Evolutionary conservation across 1,140 invertebrate genomes (phyloP), one percentile per base, ranked within the genome.

Genomic region (Asobara japonica): DNA sequence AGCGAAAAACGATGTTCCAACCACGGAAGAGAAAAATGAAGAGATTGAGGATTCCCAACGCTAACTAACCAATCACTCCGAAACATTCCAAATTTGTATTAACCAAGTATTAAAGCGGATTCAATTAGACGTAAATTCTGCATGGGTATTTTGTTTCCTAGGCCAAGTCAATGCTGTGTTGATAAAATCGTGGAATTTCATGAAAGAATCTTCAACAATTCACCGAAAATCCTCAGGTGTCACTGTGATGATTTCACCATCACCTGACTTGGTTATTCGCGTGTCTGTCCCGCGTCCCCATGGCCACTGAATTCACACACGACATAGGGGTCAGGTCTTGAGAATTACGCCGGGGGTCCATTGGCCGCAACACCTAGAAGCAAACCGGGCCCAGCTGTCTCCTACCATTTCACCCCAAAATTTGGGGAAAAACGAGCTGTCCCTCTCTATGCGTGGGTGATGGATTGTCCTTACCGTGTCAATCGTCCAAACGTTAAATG

Each of bases 391-490:
- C 64, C 64, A 66, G 33, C 41, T 66, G 33, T 66, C 11, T 36
- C 33, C 33, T 3, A 31, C 25, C 29, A 20, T 20, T 29, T 33
- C 30, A 27, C 27, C 38, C 25, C 20, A 27, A 20, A 65, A 38
- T n/a, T n/a, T 20, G 11, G 33, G 25, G 22, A 38, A 66, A 45
- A 66, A 66, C 36, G 30, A 20, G 33, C 5, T 27, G 38, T 45
- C 38, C 36, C 18, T 66, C 16, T 60, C 77, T 80, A 81, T 82
- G 81, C 80, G 85, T 84, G 83, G 86, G 85, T 87, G 85, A 86
- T 86, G 83, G 85, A 87, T 87, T 82, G 82, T 84, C 77, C 78
- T 79, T 77, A 81, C 79, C 77, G 80, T 81, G 79, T 78, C 79
- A 80, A 69, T 77, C 76, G 76, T 74, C 76, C 79, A 75, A 78